A percentile compares a stretch with the other conserved stretches of the same genome.
Conservation (phyloP, 2,797 vertebrate species). For the Pteropus rufus region DNA sequence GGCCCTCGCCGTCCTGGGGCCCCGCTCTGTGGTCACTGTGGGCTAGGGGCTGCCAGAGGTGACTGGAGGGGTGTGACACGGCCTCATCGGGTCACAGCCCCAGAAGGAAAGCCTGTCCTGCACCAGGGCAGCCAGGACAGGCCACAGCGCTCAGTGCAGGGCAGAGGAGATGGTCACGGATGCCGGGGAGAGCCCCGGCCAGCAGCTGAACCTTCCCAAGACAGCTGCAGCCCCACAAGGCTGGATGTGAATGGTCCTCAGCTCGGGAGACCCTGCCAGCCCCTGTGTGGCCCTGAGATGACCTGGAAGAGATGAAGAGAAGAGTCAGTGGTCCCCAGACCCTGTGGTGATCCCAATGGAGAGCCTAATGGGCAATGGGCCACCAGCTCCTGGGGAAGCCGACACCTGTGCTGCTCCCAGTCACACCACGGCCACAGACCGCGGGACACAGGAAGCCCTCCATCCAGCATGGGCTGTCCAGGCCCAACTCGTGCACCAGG, state of each 20-base stretch:
- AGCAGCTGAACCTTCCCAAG: no score
- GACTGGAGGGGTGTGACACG: not conserved
- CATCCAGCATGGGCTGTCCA: not conserved
- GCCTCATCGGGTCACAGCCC: not conserved
- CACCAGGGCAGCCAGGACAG: not conserved
- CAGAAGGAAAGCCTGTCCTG: not conserved
- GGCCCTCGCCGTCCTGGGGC: not conserved
- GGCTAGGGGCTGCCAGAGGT: no score
- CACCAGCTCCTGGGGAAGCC: not conserved
- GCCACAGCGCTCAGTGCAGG: not conserved
- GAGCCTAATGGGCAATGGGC: no score
- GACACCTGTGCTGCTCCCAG: not conserved
- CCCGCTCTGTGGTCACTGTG: not conserved
- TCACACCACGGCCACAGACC: not conserved
- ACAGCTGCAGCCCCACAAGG: no score
- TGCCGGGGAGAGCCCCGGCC: no score
- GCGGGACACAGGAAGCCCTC: not conserved
- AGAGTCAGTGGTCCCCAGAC: not conserved
- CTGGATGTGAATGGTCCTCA: no score
- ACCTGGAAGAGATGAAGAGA: not conserved
- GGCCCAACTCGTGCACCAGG: not conserved
- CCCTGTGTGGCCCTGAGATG: not conserved
- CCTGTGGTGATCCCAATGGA: no score
- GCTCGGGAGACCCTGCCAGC: no score
- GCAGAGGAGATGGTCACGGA: accelerated